Percentiles rank a stretch among this genome's conserved stretches.
These are phyloP conservation scores for Hecatera dysodea DNA, from an alignment of 2,888 invertebrate species.

Conservation along the genomic window DNA sequence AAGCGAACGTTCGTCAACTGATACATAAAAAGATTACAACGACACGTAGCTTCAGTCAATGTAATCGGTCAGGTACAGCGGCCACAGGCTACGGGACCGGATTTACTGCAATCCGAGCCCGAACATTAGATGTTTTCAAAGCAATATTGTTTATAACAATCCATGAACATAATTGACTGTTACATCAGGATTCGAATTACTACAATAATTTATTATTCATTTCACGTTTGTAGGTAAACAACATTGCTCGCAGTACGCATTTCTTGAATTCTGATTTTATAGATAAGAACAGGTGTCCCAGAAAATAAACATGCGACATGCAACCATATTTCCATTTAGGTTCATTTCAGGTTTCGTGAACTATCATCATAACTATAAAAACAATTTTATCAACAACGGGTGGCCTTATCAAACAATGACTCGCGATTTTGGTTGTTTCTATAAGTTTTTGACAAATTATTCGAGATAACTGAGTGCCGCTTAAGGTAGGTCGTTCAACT, in stretches of 20 bases:
- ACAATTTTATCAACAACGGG: conserved; percentile 63
- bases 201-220: conserved; percentile 21
- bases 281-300: conserved; percentile 44
- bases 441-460: conserved; percentile 73
- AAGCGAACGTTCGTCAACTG: conserved; percentile 50
- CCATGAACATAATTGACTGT: conserved; percentile 5
- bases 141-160: conserved; percentile 12
- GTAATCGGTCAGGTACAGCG: conserved; percentile 66
- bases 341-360: conserved; percentile 52
- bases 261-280: conserved; percentile 38
- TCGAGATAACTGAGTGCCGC: conserved; percentile 71
- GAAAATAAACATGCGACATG: conserved; percentile 55
- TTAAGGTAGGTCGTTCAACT: conserved; percentile 84
- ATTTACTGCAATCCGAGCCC: conserved; percentile 9
- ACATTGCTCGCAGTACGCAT: conserved; percentile 28
- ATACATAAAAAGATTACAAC: conserved; percentile 61
- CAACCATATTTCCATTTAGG: conserved; percentile 21
- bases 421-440: conserved; percentile 63
- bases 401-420: conserved; percentile 79
- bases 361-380: conserved; percentile 60
- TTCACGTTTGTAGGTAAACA: conserved; percentile 40
- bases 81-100: neutral
- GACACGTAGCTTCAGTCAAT: conserved; percentile 46
- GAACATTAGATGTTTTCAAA: conserved; percentile 11
- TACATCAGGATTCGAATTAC: conserved; percentile 20